Evolutionary conservation across 1,140 invertebrate genomes (phyloP).

Genomic region (Caenorhabditis brenneri): DNA sequence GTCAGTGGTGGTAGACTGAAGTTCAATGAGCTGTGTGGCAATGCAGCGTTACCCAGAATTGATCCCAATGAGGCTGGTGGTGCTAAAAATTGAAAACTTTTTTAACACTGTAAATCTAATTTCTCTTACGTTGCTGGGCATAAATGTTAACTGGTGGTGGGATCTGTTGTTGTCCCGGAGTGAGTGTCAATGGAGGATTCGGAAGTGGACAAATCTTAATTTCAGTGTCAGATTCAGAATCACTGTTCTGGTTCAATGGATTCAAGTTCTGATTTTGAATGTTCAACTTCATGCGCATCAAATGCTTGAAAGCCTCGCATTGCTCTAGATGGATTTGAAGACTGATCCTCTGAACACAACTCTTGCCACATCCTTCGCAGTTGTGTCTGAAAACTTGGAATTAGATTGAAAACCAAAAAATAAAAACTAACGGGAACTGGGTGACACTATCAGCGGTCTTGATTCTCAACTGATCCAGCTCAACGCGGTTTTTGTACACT

Average conservation of each 20-base stretch:
- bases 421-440: background rate
- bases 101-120: background rate
- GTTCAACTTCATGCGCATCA: background rate
- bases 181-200: background rate
- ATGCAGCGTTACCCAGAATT: background rate
- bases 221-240: background rate
- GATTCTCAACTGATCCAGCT: background rate
- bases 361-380: slow-evolving; percentile 19
- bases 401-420: background rate
- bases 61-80: background rate
- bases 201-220: slow-evolving; percentile 26
- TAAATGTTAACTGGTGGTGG: slow-evolving; percentile 16
- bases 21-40: background rate
- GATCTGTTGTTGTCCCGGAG: background rate
- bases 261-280: background rate
- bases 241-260: background rate
- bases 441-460: background rate
- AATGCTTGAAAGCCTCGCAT: background rate
- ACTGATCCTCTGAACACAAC: background rate
- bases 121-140: background rate
- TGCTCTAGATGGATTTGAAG: slow-evolving; percentile 11
- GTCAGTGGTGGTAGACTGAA: background rate
- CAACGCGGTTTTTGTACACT: background rate
- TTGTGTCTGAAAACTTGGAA: slow-evolving; percentile 2
- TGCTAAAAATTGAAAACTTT: background rate